Conservation (phyloP, 23 tunicate genomes). For the Styela clava region DNA sequence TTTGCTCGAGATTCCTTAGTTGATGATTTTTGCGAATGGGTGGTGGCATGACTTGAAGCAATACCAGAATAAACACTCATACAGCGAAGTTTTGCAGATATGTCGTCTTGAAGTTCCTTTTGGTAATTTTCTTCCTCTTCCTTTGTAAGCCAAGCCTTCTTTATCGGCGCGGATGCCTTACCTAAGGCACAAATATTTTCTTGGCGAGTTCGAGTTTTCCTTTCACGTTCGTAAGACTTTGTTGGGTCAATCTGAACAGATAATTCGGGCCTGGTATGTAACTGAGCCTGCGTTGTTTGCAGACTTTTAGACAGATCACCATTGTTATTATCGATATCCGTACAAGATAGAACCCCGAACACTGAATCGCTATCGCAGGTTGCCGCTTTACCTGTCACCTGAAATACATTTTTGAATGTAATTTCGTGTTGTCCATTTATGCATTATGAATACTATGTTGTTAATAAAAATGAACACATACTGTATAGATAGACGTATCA, state of each 20-base stretch:
- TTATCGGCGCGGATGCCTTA: background rate
- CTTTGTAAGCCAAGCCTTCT: background rate
- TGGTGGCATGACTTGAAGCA: background rate
- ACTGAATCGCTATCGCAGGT: background rate
- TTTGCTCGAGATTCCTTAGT: background rate
- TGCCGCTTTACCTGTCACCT: slow-evolving; percentile 2
- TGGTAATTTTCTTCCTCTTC: background rate
- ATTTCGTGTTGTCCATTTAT: too few relatives aligned
- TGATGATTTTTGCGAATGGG: background rate
- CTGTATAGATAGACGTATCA: too few relatives aligned
- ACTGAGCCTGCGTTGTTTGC: background rate
- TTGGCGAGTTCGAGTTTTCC: background rate
- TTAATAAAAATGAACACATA: too few relatives aligned
- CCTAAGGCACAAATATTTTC: background rate
- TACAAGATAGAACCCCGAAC: background rate
- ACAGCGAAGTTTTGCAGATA: background rate
- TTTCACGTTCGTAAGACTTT: background rate
- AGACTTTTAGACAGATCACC: background rate
- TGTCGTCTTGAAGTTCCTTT: background rate
- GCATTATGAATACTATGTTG: too few relatives aligned
- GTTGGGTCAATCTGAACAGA: background rate
- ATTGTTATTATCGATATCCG: background rate
- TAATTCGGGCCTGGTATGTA: background rate
- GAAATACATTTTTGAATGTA: too few relatives aligned
- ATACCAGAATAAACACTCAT: background rate